Conservation (phyloP, 1,140 invertebrate genomes). For the Uloborus diversus region DNA sequence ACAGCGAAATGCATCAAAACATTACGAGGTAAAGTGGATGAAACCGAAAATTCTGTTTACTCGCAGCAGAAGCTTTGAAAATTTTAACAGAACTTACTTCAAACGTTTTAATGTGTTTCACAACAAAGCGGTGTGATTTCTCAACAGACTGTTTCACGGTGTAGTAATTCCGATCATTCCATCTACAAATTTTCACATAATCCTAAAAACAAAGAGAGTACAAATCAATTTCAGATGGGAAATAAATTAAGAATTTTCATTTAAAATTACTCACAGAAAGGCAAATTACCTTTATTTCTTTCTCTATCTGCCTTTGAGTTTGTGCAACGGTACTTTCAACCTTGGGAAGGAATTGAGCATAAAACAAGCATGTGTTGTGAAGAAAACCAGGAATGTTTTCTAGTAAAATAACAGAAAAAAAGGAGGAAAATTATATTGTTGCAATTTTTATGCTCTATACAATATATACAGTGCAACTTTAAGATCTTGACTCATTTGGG, state of each 20-base stretch:
- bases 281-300: constrained; percentile 77
- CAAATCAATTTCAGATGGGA: not conserved
- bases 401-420: constrained; percentile 59
- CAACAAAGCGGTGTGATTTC: constrained; percentile 86
- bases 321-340: constrained; percentile 74
- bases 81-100: no score
- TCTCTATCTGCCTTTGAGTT: constrained; percentile 82
- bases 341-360: constrained; percentile 77
- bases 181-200: constrained; percentile 94
- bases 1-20: no score
- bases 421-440: no score
- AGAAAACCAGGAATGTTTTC: constrained; percentile 74
- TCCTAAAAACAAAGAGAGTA: constrained; percentile 72
- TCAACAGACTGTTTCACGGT: constrained; percentile 86
- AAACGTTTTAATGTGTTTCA: constrained; percentile 86
- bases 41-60: no score
- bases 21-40: no score
- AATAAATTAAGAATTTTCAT: not conserved
- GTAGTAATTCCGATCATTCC: constrained; percentile 95
- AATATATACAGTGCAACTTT: no score
- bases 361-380: constrained; percentile 89
- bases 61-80: no score
- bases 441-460: no score
- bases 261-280: not conserved
- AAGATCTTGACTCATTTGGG: no score